Evolutionary conservation across 1,140 invertebrate species (phyloP).

Genomic region (Mactra quadrangularis): DNA sequence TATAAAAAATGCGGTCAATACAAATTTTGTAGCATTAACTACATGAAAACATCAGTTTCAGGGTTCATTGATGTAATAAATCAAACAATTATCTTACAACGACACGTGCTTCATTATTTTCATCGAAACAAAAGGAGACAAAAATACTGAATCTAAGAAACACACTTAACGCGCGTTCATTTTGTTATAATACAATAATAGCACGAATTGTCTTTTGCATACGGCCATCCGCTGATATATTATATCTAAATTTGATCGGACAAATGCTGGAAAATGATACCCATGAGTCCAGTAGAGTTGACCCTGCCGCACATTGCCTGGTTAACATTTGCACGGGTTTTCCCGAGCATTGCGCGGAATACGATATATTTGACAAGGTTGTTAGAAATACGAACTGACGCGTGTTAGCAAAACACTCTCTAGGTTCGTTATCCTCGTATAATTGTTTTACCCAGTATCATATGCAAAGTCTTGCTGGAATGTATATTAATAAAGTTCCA

Average conservation of each 20-base stretch:
- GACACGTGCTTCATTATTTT: too few relatives aligned
- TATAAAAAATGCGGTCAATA: too few relatives aligned
- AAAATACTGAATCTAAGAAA: too few relatives aligned
- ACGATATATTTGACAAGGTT: constrained; percentile 60
- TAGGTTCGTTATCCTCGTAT: constrained; percentile 36
- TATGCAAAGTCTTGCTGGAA: constrained; percentile 58
- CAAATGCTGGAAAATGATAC: constrained; percentile 57
- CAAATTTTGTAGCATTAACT: too few relatives aligned
- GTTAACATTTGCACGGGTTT: constrained; percentile 59
- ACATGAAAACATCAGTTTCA: too few relatives aligned
- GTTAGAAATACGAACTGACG: constrained; percentile 61
- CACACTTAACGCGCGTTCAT: too few relatives aligned
- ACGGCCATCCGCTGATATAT: constrained; percentile 38
- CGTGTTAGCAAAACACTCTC: constrained; percentile 47
- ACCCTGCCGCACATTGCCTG: constrained; percentile 39
- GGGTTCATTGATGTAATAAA: too few relatives aligned
- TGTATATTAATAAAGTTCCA: constrained; percentile 62
- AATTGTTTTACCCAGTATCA: constrained; percentile 63
- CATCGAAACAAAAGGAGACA: too few relatives aligned
- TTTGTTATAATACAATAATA: too few relatives aligned
- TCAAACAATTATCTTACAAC: too few relatives aligned
- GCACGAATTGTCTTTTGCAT: constrained; percentile 1
- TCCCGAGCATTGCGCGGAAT: constrained; percentile 33
- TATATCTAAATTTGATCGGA: constrained; percentile 61
- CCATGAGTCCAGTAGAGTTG: constrained; percentile 36